A percentile compares a stretch with the other conserved stretches of the same genome.
Conservation (phyloP, 2,888 invertebrate species). For the Willowsia nigromaculata region DNA sequence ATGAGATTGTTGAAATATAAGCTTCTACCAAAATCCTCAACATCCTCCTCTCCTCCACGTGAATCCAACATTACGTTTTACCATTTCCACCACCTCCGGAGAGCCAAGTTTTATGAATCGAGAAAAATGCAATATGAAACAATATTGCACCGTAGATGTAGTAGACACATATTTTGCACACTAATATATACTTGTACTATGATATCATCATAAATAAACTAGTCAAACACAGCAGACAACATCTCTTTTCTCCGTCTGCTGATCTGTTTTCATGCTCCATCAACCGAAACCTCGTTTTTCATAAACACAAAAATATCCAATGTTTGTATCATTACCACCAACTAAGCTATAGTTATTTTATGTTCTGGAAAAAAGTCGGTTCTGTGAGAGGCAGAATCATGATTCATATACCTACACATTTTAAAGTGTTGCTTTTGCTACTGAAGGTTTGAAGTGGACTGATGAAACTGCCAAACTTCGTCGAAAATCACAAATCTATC, state of each 20-base stretch:
- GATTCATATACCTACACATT: background rate
- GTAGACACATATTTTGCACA: background rate
- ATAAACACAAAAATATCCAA: background rate
- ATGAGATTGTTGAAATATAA: no score
- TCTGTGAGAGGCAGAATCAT: background rate
- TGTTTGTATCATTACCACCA: background rate
- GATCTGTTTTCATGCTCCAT: conserved; percentile 47
- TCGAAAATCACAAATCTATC: background rate
- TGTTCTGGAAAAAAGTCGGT: background rate
- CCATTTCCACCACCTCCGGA: background rate
- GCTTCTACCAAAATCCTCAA: background rate
- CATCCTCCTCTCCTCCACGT: background rate
- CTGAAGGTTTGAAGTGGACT: background rate
- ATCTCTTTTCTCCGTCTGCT: background rate
- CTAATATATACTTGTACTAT: no score
- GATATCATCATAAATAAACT: no score
- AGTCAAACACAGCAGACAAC: background rate
- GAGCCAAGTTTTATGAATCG: background rate
- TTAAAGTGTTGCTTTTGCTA: background rate
- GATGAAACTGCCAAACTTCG: background rate
- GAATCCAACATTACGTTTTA: background rate
- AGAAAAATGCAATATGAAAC: background rate
- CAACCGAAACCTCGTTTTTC: conserved; percentile 41
- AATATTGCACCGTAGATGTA: no score
- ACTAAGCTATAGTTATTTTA: background rate